These are phyloP conservation scores for Pterobdella sp. DNA, from an alignment of 2,888 invertebrate species.

Conservation along the genomic window DNA sequence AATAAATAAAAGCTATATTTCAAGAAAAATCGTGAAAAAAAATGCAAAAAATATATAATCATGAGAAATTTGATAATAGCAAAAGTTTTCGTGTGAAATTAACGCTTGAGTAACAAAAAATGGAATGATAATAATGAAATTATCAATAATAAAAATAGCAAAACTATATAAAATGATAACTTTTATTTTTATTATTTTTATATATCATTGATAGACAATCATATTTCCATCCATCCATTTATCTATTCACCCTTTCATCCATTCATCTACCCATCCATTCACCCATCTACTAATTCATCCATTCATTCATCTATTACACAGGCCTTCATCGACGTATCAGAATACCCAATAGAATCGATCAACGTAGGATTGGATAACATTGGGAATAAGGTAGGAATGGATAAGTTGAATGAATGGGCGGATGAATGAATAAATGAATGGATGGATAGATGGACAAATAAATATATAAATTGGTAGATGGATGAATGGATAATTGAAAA, in stretches of 20 bases:
- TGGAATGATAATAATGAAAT: conserved; percentile 1
- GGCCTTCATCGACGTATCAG: conserved; percentile 37
- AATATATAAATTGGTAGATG: not conserved
- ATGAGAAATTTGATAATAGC: too few species aligned
- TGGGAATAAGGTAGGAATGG: conserved; percentile 31
- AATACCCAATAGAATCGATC: conserved; percentile 33
- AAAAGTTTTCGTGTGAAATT: too few species aligned
- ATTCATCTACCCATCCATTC: too few species aligned
- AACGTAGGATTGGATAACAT: conserved; percentile 35
- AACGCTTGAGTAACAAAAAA: too few species aligned
- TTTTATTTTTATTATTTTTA: too few species aligned
- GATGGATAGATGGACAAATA: not conserved
- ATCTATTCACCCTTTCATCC: too few species aligned
- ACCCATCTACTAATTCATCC: too few species aligned
- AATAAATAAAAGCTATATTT: too few species aligned
- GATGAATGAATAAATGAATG: conserved; percentile 7
- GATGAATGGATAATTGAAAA: not conserved
- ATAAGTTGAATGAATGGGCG: conserved; percentile 4
- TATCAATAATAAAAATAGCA: not conserved
- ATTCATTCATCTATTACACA: not conserved
- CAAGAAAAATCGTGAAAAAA: too few species aligned
- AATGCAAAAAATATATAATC: too few species aligned
- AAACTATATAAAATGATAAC: not conserved
- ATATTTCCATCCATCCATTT: too few species aligned
- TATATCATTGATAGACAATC: too few species aligned